Evolutionary conservation across 1,140 invertebrate genomes (phyloP).

Genomic region (Steinernema feltiae): DNA sequence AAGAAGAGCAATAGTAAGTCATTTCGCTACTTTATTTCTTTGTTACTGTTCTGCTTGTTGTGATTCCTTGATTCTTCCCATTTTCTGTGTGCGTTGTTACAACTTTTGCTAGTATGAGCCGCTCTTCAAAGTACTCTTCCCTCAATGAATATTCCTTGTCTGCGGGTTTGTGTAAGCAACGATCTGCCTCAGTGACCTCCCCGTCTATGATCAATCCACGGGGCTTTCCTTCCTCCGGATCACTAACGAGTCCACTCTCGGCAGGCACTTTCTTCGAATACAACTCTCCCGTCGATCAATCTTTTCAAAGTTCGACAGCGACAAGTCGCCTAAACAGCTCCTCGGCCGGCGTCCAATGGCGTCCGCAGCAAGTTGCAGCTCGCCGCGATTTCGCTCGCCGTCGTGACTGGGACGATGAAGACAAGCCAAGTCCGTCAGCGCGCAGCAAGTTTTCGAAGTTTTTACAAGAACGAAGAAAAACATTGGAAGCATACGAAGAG

Average conservation of each 20-base stretch:
- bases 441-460: not conserved
- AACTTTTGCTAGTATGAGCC: not conserved
- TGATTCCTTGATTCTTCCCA: not conserved
- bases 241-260: not conserved
- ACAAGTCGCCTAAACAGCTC: not conserved
- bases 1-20: slow-evolving; percentile 23
- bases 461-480: slow-evolving; percentile 6
- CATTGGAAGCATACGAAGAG: not conserved
- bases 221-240: not conserved
- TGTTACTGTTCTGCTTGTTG: not conserved
- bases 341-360: not conserved
- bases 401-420: not conserved
- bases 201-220: not conserved
- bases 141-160: slow-evolving; percentile 4
- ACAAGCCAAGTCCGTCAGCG: not conserved
- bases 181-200: not conserved
- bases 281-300: not conserved
- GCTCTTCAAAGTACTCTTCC: slow-evolving; percentile 6
- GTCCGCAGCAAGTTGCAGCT: not conserved
- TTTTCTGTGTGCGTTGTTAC: not conserved
- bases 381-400: not conserved
- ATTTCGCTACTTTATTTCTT: not conserved
- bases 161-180: not conserved
- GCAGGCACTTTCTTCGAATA: not conserved
- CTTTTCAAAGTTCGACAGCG: not conserved